A percentile compares a stretch with the other conserved stretches of the same genome.
These are phyloP conservation scores for Zaprionus camerounensis DNA, from an alignment of 1,140 invertebrate genomes.

Conservation along the genomic window DNA sequence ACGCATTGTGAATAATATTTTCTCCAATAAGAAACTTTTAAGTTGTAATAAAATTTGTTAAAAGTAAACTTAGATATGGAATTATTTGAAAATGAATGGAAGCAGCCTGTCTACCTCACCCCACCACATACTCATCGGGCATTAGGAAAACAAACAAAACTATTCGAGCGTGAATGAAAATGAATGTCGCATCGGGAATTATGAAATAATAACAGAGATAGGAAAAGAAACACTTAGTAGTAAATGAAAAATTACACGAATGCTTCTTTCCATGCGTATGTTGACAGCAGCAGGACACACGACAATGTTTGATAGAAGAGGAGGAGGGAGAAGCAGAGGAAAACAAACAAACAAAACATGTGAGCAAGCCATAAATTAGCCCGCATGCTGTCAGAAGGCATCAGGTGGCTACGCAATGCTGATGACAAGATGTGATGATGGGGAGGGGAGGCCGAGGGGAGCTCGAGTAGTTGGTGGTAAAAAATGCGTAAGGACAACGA, in stretches of 20 bases:
- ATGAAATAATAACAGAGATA: conserved; percentile 63
- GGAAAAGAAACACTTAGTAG: conserved; percentile 66
- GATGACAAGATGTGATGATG: conserved; percentile 1
- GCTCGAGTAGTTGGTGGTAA: conserved; percentile 22
- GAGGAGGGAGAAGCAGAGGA: conserved; percentile 40
- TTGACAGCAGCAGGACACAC: conserved; percentile 47
- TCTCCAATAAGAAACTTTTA: too few species aligned
- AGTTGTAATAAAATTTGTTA: not conserved
- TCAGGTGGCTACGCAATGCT: conserved; percentile 75
- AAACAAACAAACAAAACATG: conserved; percentile 56
- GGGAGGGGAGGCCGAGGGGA: not conserved
- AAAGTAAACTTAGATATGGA: not conserved
- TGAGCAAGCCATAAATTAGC: conserved; percentile 78
- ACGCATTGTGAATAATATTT: too few species aligned
- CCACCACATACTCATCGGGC: not conserved
- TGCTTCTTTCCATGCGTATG: conserved; percentile 36
- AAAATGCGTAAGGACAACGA: conserved; percentile 38
- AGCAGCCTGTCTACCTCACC: not conserved
- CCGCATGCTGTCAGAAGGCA: conserved; percentile 56
- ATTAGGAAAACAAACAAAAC: conserved; percentile 78
- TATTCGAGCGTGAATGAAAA: conserved; percentile 68
- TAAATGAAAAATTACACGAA: conserved; percentile 71
- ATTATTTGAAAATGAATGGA: not conserved
- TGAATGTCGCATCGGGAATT: conserved; percentile 73
- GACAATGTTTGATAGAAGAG: conserved; percentile 24